These are phyloP conservation scores for Panthera tigris DNA, from an alignment of 2,113 vertebrate species.

Conservation along the genomic window DNA sequence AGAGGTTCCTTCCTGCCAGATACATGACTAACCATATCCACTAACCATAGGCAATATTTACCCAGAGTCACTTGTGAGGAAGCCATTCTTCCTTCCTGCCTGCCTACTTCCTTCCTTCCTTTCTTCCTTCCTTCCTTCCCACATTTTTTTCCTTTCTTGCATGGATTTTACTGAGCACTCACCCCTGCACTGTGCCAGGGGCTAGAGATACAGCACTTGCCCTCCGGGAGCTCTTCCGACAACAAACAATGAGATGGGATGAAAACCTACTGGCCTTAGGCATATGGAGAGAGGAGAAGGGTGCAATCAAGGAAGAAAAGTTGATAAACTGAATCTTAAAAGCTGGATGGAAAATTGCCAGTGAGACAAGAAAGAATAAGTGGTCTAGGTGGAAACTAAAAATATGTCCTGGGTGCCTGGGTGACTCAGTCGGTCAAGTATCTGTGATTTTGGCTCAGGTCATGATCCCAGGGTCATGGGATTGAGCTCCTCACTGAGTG, in stretches of 20 bases:
- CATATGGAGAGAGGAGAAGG: not conserved
- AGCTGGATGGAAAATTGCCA: not conserved
- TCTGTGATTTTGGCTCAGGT: no score
- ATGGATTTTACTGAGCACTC: not conserved
- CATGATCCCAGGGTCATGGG: no score
- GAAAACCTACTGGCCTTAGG: not conserved
- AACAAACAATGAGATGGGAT: not conserved
- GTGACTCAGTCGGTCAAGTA: no score
- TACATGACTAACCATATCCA: not conserved
- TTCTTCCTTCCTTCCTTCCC: accelerated
- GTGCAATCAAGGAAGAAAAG: not conserved
- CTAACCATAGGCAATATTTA: not conserved
- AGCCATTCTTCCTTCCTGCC: not conserved
- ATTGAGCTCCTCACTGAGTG: no score
- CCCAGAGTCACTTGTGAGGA: not conserved
- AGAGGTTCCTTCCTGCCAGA: not conserved
- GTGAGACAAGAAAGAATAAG: not conserved
- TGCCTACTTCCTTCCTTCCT: not conserved
- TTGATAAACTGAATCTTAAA: not conserved
- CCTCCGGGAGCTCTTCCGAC: not conserved
- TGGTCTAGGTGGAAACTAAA: not conserved
- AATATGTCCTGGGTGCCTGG: no score
- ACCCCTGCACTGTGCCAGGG: not conserved
- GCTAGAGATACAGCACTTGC: not conserved
- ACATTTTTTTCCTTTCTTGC: not conserved